Evolutionary conservation across 2,888 invertebrate genomes (phyloP), one percentile per base, ranked within the genome.

Genomic region (Andricus quercusramuli): DNA sequence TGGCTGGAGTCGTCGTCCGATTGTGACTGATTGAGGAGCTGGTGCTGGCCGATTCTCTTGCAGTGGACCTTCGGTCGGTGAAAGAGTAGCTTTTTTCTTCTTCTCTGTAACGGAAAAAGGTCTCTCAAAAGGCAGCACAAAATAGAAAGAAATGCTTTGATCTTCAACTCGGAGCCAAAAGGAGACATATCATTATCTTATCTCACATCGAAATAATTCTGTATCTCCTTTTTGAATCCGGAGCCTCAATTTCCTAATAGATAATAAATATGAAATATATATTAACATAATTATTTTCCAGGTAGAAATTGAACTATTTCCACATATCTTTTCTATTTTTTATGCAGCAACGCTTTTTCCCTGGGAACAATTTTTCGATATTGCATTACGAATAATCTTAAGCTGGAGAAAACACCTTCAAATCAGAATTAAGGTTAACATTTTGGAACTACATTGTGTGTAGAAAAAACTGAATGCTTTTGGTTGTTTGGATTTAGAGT

Each of bases 11-110:
- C 91, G 84, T 93, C 92, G 87, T 93, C 92, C 91, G 92, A 92
- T 82, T 92, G 91, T 85, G 91, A 90, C 83, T 90, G 90, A 86
- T 79, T 83, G 88, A 88, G 84, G 87, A 89, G 87, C 87, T 90
- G 91, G 86, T 90, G 91, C 86, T 90, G 90, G 87, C 89, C 87
- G 89, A 94, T 92, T 91, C 93, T 91, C 93, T 96, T 95, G 94
- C 96, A 96, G 94, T 97, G 97, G 93, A 96, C 95, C 94, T 97
- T 97, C 95, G 96, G 96, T 95, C 97, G 95, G 94, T 97, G 95
- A 95, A 97, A 97, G 94, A 96, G 96, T 94, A 96, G 95, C 93
- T 95, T 94, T 94, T 94, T 95, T 95, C 96, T 93, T 94, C 95
- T 95, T 95, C 96, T 96, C 96, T 96, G 93, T 82, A 91, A 74